These are phyloP conservation scores for Poeciliopsis paucimaculata DNA, from an alignment of 2,797 vertebrate species.

Conservation along the genomic window DNA sequence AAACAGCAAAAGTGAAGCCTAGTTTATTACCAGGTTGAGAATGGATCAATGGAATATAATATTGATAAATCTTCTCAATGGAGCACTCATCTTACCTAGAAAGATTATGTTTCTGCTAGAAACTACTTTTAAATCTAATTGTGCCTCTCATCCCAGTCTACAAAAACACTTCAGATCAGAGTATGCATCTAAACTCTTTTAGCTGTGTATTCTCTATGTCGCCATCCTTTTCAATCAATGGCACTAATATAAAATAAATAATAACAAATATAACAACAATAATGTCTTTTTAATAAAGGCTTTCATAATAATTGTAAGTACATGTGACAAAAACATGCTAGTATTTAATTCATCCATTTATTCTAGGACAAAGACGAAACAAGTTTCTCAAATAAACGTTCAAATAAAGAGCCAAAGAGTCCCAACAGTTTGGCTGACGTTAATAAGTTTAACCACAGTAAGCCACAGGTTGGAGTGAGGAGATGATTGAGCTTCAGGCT, in stretches of 20 bases:
- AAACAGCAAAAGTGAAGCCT: not conserved
- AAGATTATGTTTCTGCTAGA: not conserved
- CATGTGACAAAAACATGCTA: not conserved
- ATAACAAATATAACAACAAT: not conserved
- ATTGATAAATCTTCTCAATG: not conserved
- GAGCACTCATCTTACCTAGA: not conserved
- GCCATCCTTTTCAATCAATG: not conserved
- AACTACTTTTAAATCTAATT: not conserved
- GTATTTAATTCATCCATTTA: not conserved
- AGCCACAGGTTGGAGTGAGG: not conserved
- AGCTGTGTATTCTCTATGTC: not conserved
- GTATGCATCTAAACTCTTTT: not conserved
- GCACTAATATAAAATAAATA: not conserved
- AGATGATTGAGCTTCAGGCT: conserved; percentile 14
- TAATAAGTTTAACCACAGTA: not conserved
- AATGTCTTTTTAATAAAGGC: not conserved
- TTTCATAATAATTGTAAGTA: not conserved
- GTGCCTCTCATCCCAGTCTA: not conserved
- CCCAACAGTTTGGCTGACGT: not conserved
- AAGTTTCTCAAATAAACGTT: not conserved
- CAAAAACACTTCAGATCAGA: not conserved
- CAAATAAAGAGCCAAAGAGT: not conserved
- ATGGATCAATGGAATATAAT: not conserved
- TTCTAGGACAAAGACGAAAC: not conserved
- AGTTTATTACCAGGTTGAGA: not conserved